A percentile compares a stretch with the other conserved stretches of the same genome.
Evolutionary conservation across 2,888 invertebrate genomes (phyloP).

Genomic region (Morinoia aosen): DNA sequence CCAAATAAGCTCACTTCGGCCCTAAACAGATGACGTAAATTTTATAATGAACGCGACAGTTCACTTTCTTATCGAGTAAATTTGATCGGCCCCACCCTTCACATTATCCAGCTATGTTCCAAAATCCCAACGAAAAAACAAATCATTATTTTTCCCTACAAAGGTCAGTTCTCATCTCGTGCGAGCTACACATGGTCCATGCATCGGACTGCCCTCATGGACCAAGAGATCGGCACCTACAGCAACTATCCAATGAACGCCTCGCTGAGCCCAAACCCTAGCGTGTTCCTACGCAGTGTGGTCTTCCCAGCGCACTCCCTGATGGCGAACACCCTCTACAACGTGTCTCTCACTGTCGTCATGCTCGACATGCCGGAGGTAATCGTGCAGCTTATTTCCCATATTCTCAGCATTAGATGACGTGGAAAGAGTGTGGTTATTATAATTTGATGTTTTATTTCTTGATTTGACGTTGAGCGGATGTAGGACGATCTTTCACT

Average conservation of each 20-base stretch:
- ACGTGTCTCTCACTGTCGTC: slow-evolving; percentile 54
- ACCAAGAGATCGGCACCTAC: slow-evolving; percentile 28
- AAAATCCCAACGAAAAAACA: too few species aligned
- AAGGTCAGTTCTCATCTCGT: slow-evolving; percentile 19
- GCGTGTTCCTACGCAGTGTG: slow-evolving; percentile 28
- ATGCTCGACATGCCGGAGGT: slow-evolving; percentile 55
- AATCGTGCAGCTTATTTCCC: background rate
- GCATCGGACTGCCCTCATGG: background rate
- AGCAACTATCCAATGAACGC: slow-evolving; percentile 46
- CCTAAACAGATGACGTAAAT: too few species aligned
- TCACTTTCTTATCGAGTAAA: too few species aligned
- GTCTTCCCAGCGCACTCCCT: slow-evolving; percentile 50
- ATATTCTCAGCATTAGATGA: background rate
- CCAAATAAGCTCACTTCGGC: too few species aligned
- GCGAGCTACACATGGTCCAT: slow-evolving; percentile 5
- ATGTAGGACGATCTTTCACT: too few species aligned
- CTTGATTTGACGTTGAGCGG: too few species aligned
- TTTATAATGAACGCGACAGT: too few species aligned
- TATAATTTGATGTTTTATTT: background rate
- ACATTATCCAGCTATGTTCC: too few species aligned
- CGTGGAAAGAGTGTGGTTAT: background rate
- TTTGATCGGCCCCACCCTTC: too few species aligned
- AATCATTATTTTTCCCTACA: background rate
- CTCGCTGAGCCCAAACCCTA: slow-evolving; percentile 37
- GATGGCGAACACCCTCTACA: slow-evolving; percentile 47